phyloP scores from a whole-genome alignment of 2,113 vertebrate genomes.

The Pomatorhinus ruficollis region DNA sequence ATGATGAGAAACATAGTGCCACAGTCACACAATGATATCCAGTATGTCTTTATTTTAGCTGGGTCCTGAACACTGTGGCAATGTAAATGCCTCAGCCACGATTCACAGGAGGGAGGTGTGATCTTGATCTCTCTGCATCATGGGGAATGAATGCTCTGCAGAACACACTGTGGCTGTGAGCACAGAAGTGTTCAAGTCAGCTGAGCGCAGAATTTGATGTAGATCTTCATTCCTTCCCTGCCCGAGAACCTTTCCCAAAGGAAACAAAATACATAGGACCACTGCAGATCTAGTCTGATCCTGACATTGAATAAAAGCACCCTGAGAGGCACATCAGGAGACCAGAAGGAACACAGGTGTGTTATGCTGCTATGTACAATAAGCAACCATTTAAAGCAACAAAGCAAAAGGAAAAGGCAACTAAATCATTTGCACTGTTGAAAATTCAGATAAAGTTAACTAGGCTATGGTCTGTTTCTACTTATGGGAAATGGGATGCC shows the following conservation, averaged over 20 bases:
- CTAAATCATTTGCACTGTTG: background rate
- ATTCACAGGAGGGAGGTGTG: background rate
- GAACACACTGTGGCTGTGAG: background rate
- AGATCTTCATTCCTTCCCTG: background rate
- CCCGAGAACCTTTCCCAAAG: accelerated
- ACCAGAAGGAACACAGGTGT: background rate
- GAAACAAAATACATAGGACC: background rate
- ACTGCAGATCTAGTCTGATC: background rate
- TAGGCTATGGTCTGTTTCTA: background rate
- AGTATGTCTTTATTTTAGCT: background rate
- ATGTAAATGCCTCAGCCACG: accelerated
- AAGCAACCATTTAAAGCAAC: background rate
- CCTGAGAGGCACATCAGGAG: accelerated
- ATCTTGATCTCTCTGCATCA: background rate
- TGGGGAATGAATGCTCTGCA: background rate
- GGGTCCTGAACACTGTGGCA: background rate
- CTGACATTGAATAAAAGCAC: background rate
- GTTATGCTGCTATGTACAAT: background rate
- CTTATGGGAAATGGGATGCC: background rate
- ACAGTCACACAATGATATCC: background rate
- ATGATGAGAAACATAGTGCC: background rate
- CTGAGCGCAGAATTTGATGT: background rate
- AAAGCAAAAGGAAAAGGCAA: background rate
- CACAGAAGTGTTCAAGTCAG: background rate
- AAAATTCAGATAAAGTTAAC: background rate